Conservation (phyloP, 2,797 vertebrate genomes). For the Stomatorhinus walkeri region DNA sequence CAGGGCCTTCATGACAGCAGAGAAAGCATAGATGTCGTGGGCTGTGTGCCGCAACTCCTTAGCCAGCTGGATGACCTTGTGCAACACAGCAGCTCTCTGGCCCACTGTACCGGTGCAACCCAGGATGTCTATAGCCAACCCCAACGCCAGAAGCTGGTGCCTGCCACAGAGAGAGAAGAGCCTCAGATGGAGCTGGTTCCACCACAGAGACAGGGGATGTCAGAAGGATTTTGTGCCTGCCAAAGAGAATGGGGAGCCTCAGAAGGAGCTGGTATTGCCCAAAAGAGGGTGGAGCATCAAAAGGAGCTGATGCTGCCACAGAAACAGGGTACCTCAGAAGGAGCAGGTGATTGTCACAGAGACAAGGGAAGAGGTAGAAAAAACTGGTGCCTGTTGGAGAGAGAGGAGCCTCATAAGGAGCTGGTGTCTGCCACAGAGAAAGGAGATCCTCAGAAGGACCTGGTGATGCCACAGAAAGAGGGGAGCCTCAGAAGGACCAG, state of each 20-base stretch:
- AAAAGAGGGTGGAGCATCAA: neutral
- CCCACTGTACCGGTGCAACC: conserved; percentile 71
- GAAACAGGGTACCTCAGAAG: conserved; percentile 33
- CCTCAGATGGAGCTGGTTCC: conserved; percentile 59
- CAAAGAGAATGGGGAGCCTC: neutral
- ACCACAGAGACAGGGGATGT: neutral
- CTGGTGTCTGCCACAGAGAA: conserved; percentile 58
- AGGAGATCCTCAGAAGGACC: conserved; percentile 40
- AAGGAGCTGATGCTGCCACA: conserved; percentile 56
- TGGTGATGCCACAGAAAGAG: conserved; percentile 45
- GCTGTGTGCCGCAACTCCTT: conserved; percentile 60
- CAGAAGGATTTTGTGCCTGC: conserved; percentile 50
- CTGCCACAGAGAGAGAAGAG: conserved; percentile 42
- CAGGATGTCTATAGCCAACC: conserved; percentile 73
- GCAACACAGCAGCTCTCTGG: conserved; percentile 64
- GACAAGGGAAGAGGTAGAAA: conserved; percentile 32
- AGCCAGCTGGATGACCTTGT: conserved; percentile 70
- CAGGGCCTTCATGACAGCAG: conserved; percentile 78
- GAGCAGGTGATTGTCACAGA: conserved; percentile 63
- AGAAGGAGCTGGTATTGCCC: conserved; percentile 66
- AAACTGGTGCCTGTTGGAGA: conserved; percentile 53
- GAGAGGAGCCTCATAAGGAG: conserved; percentile 38
- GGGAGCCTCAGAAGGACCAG: conserved; percentile 49
- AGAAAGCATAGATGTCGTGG: conserved; percentile 73
- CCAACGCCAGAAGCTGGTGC: conserved; percentile 68